Evolutionary conservation across 2,888 invertebrate species (phyloP).

Genomic region (Ectemnius continuus): DNA sequence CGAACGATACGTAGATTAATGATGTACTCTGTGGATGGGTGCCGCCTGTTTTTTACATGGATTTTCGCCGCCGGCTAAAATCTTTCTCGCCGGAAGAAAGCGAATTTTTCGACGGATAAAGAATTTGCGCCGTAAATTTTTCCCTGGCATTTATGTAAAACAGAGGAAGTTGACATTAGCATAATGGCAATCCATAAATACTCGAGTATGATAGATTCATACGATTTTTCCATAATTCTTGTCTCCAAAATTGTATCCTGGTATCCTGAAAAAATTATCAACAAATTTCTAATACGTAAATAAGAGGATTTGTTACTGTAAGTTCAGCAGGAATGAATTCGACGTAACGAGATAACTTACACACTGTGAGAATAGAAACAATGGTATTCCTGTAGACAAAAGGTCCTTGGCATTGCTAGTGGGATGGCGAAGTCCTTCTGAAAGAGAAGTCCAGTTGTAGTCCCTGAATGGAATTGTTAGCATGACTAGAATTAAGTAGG

Average conservation of each 20-base stretch:
- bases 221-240: background rate
- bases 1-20: too few relatives aligned
- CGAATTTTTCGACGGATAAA: too few relatives aligned
- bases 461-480: conserved; percentile 31
- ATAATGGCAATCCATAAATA: too few relatives aligned
- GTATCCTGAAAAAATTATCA: background rate
- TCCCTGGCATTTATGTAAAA: too few relatives aligned
- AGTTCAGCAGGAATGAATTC: conserved; percentile 43
- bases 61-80: too few relatives aligned
- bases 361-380: conserved; percentile 42
- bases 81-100: too few relatives aligned
- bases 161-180: too few relatives aligned
- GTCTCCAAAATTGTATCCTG: background rate
- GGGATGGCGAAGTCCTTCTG: conserved; percentile 30
- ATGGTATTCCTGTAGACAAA: conserved; percentile 34
- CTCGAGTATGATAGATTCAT: background rate
- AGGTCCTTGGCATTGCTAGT: conserved; percentile 50
- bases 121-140: too few relatives aligned
- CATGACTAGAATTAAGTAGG: too few relatives aligned
- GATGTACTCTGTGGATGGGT: too few relatives aligned
- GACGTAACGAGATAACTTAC: conserved; percentile 34
- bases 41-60: too few relatives aligned
- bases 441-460: conserved; percentile 33
- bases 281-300: background rate
- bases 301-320: conserved; percentile 14